Percentiles rank a stretch among this genome's conserved stretches.
phyloP scores from a whole-genome alignment of 2,888 invertebrate genomes.

The Brachyptera risi region DNA sequence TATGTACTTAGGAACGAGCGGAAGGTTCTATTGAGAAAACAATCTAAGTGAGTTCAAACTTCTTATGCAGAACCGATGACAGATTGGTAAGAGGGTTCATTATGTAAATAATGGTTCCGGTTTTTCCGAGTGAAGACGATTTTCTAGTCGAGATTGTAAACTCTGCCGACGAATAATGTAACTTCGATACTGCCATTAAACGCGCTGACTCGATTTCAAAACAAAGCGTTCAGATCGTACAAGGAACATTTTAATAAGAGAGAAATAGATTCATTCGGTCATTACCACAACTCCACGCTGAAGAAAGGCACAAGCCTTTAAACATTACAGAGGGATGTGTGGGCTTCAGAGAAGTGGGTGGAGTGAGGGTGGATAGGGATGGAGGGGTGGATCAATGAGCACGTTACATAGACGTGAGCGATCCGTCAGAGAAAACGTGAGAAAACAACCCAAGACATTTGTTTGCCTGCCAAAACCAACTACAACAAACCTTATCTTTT shows the following conservation, averaged over 20 bases:
- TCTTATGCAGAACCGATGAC: background rate
- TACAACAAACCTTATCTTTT: background rate
- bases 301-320: background rate
- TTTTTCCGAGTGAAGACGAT: background rate
- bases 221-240: background rate
- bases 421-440: conserved; percentile 4
- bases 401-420: background rate
- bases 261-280: background rate
- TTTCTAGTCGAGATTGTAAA: background rate
- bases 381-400: background rate
- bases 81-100: conserved; percentile 3
- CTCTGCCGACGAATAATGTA: background rate
- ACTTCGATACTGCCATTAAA: conserved; percentile 7
- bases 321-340: background rate
- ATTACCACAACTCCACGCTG: background rate
- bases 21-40: background rate
- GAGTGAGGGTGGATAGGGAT: background rate
- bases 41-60: background rate
- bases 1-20: background rate
- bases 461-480: background rate
- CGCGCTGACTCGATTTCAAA: background rate
- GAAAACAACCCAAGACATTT: conserved; percentile 8
- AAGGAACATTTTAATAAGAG: conserved; percentile 4
- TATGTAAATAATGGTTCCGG: background rate
- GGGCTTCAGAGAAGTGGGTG: background rate